These are phyloP conservation scores for Oenanthe melanoleuca DNA, from an alignment of 2,113 vertebrate species.

Conservation along the genomic window DNA sequence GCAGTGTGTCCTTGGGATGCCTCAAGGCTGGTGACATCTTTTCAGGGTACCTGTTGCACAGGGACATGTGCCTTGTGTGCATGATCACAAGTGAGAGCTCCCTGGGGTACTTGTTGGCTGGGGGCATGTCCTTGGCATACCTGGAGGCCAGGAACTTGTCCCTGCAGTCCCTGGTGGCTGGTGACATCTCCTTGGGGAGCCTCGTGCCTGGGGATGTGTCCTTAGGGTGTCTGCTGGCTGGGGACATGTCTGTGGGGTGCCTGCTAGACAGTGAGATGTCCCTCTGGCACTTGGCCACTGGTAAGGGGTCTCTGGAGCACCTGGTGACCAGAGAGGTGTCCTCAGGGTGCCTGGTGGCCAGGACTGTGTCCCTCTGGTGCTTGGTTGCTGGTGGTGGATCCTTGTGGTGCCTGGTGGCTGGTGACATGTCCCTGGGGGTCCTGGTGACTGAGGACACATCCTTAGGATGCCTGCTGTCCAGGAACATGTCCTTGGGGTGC, in stretches of 20 bases:
- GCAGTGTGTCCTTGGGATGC: neutral
- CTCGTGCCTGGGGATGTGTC: neutral
- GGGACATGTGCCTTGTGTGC: neutral
- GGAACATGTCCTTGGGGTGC: neutral
- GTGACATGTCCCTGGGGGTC: neutral
- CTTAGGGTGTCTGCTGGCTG: neutral
- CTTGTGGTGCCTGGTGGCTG: neutral
- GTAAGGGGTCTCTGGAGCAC: neutral
- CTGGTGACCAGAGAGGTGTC: neutral
- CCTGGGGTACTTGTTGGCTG: neutral
- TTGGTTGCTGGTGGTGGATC: neutral
- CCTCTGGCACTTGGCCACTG: neutral
- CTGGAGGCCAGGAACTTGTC: neutral
- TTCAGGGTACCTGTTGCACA: neutral
- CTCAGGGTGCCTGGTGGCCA: neutral
- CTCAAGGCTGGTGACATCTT: neutral
- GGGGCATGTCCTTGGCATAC: neutral
- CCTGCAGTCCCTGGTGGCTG: neutral
- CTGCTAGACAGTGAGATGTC: neutral
- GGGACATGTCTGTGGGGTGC: neutral
- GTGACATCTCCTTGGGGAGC: neutral
- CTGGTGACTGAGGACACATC: neutral
- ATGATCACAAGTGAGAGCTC: rapidly evolving
- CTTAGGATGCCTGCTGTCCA: neutral
- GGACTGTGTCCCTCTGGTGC: neutral